phyloP scores from a whole-genome alignment of 2,797 vertebrate species.

The Perodicticus potto region DNA sequence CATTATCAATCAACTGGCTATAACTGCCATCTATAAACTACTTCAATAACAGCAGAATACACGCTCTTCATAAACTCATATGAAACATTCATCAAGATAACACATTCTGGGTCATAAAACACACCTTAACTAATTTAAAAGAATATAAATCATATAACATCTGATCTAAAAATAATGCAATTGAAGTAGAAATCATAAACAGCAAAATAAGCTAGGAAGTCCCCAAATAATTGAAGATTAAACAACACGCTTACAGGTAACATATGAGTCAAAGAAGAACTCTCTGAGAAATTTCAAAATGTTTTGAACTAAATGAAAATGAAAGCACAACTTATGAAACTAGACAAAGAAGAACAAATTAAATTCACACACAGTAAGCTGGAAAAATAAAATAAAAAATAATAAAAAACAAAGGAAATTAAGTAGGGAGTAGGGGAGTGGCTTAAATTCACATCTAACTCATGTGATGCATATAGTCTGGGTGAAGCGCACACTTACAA shows the following conservation, averaged over 20 bases:
- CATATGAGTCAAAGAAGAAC: background rate
- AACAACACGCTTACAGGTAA: background rate
- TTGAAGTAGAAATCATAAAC: background rate
- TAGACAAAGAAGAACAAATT: background rate
- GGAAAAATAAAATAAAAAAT: background rate
- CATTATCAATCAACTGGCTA: background rate
- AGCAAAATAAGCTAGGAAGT: background rate
- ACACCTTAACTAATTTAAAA: background rate
- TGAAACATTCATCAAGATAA: background rate
- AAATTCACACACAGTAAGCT: background rate
- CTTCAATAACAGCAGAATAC: background rate
- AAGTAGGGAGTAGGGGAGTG: no score
- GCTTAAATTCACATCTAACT: no score
- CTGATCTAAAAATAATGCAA: background rate
- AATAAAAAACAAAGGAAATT: background rate
- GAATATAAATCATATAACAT: background rate
- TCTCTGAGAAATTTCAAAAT: background rate
- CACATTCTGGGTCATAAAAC: background rate
- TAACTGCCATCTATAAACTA: background rate
- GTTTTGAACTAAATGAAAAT: background rate
- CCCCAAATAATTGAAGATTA: background rate
- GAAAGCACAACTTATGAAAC: background rate
- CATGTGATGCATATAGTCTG: no score
- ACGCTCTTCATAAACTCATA: background rate
- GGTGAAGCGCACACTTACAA: no score